Conservation (phyloP, 2,797 vertebrate species). For the Enteromius radiatus region DNA sequence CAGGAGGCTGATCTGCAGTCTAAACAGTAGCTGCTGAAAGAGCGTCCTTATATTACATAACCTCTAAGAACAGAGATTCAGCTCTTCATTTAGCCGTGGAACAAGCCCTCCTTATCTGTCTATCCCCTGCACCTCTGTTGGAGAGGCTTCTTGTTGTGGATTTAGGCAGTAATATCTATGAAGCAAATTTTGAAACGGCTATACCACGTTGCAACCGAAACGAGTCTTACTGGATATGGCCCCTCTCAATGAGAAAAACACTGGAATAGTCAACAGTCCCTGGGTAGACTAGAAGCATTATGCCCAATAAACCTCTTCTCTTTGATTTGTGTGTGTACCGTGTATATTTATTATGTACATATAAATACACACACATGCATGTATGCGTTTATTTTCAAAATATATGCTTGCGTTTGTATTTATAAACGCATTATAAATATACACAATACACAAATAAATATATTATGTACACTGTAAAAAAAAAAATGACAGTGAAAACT, state of each 20-base stretch:
- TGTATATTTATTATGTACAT: no score
- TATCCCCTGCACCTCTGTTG: slow-evolving; percentile 6
- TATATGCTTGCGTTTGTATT: no score
- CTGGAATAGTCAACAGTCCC: neutral
- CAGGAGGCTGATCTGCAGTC: slow-evolving; percentile 36
- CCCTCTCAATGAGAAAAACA: neutral
- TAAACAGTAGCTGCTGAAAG: slow-evolving; percentile 47
- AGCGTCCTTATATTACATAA: slow-evolving; percentile 36
- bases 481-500: no score
- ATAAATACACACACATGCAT: no score
- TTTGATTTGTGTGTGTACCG: neutral
- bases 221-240: neutral
- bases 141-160: slow-evolving; percentile 34
- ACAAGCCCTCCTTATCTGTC: slow-evolving; percentile 13
- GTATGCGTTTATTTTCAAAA: no score
- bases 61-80: slow-evolving; percentile 42
- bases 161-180: slow-evolving; percentile 16
- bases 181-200: neutral
- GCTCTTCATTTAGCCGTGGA: slow-evolving; percentile 28
- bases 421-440: no score
- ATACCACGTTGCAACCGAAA: neutral
- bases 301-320: neutral
- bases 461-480: no score
- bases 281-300: neutral
- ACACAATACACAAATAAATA: no score